Evolutionary conservation across 2,888 invertebrate genomes (phyloP), one percentile per base, ranked within the genome.

Genomic region (Oscheius sp.): DNA sequence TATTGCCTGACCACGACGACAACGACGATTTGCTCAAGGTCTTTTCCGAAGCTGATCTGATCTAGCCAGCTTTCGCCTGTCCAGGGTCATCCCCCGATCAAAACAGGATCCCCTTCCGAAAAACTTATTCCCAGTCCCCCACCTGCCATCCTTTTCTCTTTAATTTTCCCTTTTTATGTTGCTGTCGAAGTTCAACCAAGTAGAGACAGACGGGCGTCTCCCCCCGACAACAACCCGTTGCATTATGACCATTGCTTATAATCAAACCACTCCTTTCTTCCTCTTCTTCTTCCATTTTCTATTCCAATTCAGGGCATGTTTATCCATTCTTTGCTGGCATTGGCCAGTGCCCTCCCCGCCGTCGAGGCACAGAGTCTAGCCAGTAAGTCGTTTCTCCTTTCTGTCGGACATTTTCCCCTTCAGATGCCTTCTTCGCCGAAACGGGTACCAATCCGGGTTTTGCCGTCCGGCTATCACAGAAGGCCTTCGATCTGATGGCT

Each of bases 391-490:
- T 56, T 2, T 16, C 43, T n/a, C n/a, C 45, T 35, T 41, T 18
- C 16, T 16, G 43, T 18, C 21, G 41, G 53, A 16, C 41, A 56
- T 45, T 23, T 25, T 12, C n/a, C 13, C 25, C n/a, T 85, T 66
- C 75, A 86, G 86, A 86, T 68, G 58, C 83, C 56, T 79, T 87
- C 69, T 87, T 87, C 78, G 83, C 85, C 2, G 85, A 87, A 64
- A 81, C 84, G 55, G 82, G 86, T 56, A 85, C 84, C 13, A 76
- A 84, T 61, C 76, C 87, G 16, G 87, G 87, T 69, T 87, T 87
- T 73, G 79, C 82, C 16, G 80, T 84, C 7, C 69, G 79, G 61
- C 75, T 87, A 29, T 84, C 82, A 61, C 79, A 79, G 29, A 84
- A 79, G 64, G 79, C 73, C 5, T 18, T 64, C 23, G 68, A 72